Base-by-base conservation (phyloP, 2,113 vertebrate species). In the Vombatus ursinus region DNA sequence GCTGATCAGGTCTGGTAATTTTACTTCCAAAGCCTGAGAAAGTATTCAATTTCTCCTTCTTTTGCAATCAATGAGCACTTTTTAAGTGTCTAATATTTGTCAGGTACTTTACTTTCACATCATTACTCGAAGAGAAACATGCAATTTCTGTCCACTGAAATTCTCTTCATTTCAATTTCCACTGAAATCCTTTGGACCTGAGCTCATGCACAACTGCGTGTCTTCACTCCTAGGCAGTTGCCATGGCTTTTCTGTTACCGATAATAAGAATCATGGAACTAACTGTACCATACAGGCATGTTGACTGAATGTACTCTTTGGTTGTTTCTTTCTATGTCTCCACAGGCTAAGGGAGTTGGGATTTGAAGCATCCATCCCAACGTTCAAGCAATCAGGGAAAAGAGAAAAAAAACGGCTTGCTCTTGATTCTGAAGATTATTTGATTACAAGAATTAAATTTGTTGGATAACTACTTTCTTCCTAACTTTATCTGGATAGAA, bases 1-100 rank as follows among this genome's bases (percentile, higher is more conserved):
- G 48, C 37, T 52, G 3, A 25, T 28, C n/a, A 52, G 51, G 24
- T 49, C 10, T 6, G 11, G 50, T 6, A 50, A 19, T 77, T 90
- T 68, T 92, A 28, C 84, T 28, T 8, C 1, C 0, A 52, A 90
- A 96, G 84, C 68, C 95, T 77, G 90, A 92, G 95, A 93, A 52
- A 28, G 5, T 1, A 53, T 26, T 0, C 51, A 44, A 1, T 26
- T 89, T 91, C 7, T 57, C 23, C 44, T 84, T 49, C 47, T 84
- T 44, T n/a, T n/a, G 37, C 68, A 44, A 84, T 44, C 37, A 84
- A 23, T 84, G 68, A 44, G 19, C 19, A 84, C 68, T 84, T 84
- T 44, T 44, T 44, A 44, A 23, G n/a, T 84, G 19, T 44, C n/a
- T 44, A 84, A 44, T 84, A 84, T 84, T 84, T 84, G 16, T 44